A percentile compares a stretch with the other conserved stretches of the same genome.
These are phyloP conservation scores for Cydia pomonella DNA, from an alignment of 1,140 invertebrate genomes.

Conservation along the genomic window DNA sequence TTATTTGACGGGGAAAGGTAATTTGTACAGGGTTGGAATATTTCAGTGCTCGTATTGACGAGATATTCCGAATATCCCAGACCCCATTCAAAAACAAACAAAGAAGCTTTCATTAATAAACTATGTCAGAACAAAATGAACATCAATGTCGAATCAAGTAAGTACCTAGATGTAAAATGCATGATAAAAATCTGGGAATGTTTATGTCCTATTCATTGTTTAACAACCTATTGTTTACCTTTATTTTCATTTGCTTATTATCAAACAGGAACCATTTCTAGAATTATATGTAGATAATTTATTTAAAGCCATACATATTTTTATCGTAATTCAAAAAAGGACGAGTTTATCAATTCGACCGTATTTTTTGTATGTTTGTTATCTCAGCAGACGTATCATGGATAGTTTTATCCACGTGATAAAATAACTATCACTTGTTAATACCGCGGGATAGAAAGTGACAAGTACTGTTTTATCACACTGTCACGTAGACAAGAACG, in stretches of 20 bases:
- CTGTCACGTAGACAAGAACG: too few relatives aligned
- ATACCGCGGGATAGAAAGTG: too few relatives aligned
- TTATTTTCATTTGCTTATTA: not conserved
- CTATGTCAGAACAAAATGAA: constrained; percentile 10
- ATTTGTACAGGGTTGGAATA: constrained; percentile 31
- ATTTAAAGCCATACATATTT: too few relatives aligned
- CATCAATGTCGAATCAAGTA: not conserved
- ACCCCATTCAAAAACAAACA: constrained; percentile 22
- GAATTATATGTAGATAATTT: too few relatives aligned
- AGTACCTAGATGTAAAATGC: not conserved
- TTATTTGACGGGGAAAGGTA: constrained; percentile 32
- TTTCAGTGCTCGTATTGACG: constrained; percentile 23
- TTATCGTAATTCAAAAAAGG: too few relatives aligned
- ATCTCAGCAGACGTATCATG: too few relatives aligned
- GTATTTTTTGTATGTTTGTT: too few relatives aligned
- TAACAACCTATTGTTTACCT: not conserved
- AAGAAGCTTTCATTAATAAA: constrained; percentile 25
- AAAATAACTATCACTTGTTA: too few relatives aligned
- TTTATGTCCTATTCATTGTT: not conserved
- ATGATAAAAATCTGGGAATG: not conserved
- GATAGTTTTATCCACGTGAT: too few relatives aligned
- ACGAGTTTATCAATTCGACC: too few relatives aligned
- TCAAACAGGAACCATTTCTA: not conserved
- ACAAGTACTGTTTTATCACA: too few relatives aligned
- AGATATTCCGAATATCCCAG: constrained; percentile 16